These are phyloP conservation scores for Perizoma flavofasciatum DNA, from an alignment of 2,888 invertebrate species.

Conservation along the genomic window DNA sequence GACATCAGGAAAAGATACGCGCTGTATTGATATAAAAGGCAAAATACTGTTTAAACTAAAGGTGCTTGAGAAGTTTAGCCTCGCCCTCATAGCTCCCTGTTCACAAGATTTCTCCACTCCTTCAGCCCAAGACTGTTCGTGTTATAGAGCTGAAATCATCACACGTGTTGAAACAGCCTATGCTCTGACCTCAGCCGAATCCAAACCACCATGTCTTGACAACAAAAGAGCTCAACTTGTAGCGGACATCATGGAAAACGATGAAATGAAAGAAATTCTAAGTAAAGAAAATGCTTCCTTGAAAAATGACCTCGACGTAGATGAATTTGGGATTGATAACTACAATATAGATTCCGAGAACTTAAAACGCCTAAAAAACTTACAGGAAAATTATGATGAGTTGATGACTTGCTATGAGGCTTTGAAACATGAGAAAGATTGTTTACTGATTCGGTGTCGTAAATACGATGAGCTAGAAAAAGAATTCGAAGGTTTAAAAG, in stretches of 20 bases:
- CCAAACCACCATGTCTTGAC: slow-evolving; percentile 50
- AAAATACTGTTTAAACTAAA: slow-evolving; percentile 75
- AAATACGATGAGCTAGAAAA: slow-evolving; percentile 66
- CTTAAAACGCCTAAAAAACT: slow-evolving; percentile 63
- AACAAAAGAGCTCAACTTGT: slow-evolving; percentile 70
- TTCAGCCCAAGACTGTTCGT: slow-evolving; percentile 53
- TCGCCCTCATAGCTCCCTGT: slow-evolving; percentile 73
- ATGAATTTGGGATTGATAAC: slow-evolving; percentile 46
- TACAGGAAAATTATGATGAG: slow-evolving; percentile 71
- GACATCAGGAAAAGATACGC: slow-evolving; percentile 69
- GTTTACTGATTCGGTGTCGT: slow-evolving; percentile 54
- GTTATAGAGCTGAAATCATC: slow-evolving; percentile 60
- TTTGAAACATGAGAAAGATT: slow-evolving; percentile 66
- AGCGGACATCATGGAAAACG: slow-evolving; percentile 73
- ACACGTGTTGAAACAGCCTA: slow-evolving; percentile 55
- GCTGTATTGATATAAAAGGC: slow-evolving; percentile 68
- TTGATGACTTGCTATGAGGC: slow-evolving; percentile 67
- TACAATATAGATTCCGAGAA: slow-evolving; percentile 65
- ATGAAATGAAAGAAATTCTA: slow-evolving; percentile 74
- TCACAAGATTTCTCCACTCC: slow-evolving; percentile 49
- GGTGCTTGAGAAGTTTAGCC: slow-evolving; percentile 71
- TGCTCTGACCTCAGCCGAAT: slow-evolving; percentile 57
- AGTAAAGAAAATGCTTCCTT: slow-evolving; percentile 52
- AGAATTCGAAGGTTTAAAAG: slow-evolving; percentile 59
- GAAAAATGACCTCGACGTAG: slow-evolving; percentile 44